Percentiles rank a stretch among this genome's conserved stretches.
Evolutionary conservation across 2,888 invertebrate species (phyloP).

Genomic region (Aphrophora alni): DNA sequence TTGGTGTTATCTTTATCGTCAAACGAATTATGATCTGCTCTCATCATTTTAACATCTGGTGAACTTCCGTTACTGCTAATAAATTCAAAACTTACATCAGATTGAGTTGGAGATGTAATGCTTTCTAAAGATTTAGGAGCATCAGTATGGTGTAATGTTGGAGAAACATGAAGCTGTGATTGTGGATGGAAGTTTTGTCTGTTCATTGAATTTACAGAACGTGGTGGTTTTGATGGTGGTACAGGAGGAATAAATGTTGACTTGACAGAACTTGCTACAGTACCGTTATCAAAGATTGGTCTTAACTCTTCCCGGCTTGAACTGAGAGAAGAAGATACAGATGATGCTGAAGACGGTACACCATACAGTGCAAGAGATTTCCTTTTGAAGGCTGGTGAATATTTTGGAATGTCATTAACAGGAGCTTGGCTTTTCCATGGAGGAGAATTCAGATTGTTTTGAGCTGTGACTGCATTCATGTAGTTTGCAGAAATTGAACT

Average conservation of each 20-base stretch:
- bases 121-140: slow-evolving; percentile 64
- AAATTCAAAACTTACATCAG: slow-evolving; percentile 66
- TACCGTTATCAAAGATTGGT: slow-evolving; percentile 41
- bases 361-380: slow-evolving; percentile 73
- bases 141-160: slow-evolving; percentile 31
- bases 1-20: slow-evolving; percentile 22
- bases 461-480: slow-evolving; percentile 35
- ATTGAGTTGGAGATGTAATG: slow-evolving; percentile 64
- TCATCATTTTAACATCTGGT: slow-evolving; percentile 43
- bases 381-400: slow-evolving; percentile 82
- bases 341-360: slow-evolving; percentile 47
- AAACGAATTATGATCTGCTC: slow-evolving; percentile 10
- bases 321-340: slow-evolving; percentile 51
- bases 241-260: slow-evolving; percentile 9
- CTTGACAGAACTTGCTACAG: slow-evolving; percentile 26
- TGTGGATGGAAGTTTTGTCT: slow-evolving; percentile 55
- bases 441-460: slow-evolving; percentile 50
- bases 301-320: slow-evolving; percentile 52
- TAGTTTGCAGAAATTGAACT: slow-evolving; percentile 51
- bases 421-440: slow-evolving; percentile 56
- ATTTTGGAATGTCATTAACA: slow-evolving; percentile 70
- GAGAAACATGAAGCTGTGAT: slow-evolving; percentile 43
- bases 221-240: slow-evolving; percentile 29
- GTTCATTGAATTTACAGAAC: slow-evolving; percentile 26
- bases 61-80: slow-evolving; percentile 46